phyloP scores from a whole-genome alignment of 2,797 vertebrate species.

The Vultur gryphus region DNA sequence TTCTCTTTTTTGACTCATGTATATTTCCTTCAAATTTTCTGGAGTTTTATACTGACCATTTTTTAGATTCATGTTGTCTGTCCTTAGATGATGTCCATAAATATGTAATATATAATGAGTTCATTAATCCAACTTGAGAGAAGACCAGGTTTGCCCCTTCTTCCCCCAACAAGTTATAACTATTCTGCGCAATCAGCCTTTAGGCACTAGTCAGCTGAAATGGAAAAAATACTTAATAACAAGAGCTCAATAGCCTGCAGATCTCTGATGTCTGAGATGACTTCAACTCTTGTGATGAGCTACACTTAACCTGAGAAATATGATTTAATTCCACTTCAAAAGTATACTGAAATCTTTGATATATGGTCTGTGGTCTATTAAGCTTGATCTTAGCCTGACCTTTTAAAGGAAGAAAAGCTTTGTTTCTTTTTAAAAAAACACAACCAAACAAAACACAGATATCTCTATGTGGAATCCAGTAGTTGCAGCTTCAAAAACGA shows the following conservation, averaged over 20 bases:
- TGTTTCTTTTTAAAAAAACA: conserved; percentile 3
- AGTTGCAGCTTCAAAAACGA: background rate
- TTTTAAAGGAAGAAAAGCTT: conserved; percentile 28
- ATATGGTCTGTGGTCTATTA: conserved; percentile 41
- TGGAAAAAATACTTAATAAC: conserved; percentile 47
- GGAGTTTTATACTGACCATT: background rate
- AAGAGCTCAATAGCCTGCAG: conserved; percentile 39
- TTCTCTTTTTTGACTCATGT: background rate
- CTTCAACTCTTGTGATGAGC: conserved; percentile 41
- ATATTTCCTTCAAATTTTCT: background rate
- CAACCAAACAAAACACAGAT: background rate
- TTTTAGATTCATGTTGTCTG: background rate
- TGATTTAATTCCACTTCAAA: conserved; percentile 59
- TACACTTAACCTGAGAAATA: conserved; percentile 45
- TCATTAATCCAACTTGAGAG: background rate
- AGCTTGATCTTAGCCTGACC: conserved; percentile 14
- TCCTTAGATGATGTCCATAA: background rate
- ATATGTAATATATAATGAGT: background rate
- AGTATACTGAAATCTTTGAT: conserved; percentile 44
- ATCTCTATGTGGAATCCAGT: conserved; percentile 1
- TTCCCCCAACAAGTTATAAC: conserved; percentile 19
- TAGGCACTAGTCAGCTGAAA: conserved; percentile 49
- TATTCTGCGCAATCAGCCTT: conserved; percentile 2
- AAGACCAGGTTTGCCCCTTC: conserved; percentile 3
- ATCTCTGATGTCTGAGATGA: conserved; percentile 46